These are phyloP conservation scores for Amphipoea lucens DNA, from an alignment of 2,888 invertebrate genomes.

Conservation along the genomic window DNA sequence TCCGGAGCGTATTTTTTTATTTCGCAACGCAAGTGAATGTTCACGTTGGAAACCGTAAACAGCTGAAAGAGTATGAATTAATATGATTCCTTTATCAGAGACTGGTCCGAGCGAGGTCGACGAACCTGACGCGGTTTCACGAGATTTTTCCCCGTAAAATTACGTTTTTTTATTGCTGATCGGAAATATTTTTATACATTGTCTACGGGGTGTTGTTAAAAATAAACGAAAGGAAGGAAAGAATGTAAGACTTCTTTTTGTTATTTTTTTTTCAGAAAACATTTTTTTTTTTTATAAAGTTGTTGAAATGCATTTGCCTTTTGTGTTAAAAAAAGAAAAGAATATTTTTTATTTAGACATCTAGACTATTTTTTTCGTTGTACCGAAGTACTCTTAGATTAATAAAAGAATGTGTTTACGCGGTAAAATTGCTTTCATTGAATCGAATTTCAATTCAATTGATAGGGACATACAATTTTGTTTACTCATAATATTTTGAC, in stretches of 20 bases:
- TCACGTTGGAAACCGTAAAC: constrained; percentile 68
- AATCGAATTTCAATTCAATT: neutral
- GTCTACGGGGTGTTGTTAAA: too few relatives aligned
- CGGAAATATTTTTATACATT: neutral
- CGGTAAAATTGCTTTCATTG: neutral
- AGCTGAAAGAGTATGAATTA: constrained; percentile 76
- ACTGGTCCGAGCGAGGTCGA: constrained; percentile 78
- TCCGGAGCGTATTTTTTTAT: constrained; percentile 55
- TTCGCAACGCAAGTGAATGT: constrained; percentile 56
- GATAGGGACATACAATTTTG: neutral
- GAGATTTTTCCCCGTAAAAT: constrained; percentile 68
- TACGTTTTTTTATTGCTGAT: constrained; percentile 63
- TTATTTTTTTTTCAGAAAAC: neutral
- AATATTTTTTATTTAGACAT: neutral
- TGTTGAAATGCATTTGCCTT: neutral
- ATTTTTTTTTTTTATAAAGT: too few relatives aligned
- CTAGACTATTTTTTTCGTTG: neutral
- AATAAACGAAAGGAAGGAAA: neutral
- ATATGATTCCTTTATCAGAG: constrained; percentile 82
- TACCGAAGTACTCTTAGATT: neutral
- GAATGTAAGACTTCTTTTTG: neutral
- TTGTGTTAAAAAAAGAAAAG: too few relatives aligned
- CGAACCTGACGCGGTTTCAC: constrained; percentile 69
- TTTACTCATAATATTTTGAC: constrained; percentile 26
- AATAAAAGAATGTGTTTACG: neutral